Base-by-base conservation (phyloP, 1,140 invertebrate genomes). In the Parapsyche elsis region DNA sequence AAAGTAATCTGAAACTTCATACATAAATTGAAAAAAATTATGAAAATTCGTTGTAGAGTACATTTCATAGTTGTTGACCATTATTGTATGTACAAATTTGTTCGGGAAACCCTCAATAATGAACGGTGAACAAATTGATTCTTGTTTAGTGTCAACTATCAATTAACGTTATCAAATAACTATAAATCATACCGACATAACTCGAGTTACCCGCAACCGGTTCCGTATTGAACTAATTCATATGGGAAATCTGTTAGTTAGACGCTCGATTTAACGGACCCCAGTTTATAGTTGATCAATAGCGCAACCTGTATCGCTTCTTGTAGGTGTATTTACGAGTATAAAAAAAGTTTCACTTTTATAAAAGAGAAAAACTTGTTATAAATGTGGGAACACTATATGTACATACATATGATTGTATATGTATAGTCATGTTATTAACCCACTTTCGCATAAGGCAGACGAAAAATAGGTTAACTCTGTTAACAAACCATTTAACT, bases 91-190 rank as follows among this genome's bases (percentile, higher is more conserved):
- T 76, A 76, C 23, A 76, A 76, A 57, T 59, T 76, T 23, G 23
- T 76, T 59, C 30, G 19, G 74, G 19, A 61, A 23, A 5, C 19
- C 57, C 59, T 61, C 53, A 16, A 76, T 76, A 46, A 76, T 76
- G 21, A 76, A 76, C 74, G 74, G 45, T 76, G 74, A 76, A 77
- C 75, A 77, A 77, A 77, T 77, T 77, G 75, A 77, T 77, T 64
- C 75, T 77, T 77, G 75, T 77, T 77, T 26, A 77, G 75, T 77
- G 75, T 77, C 75, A 77, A 77, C 75, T 77, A 77, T 77, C 75
- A 77, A 77, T 77, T 77, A 77, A 53, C 75, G 57, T 77, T 77
- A 77, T 77, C 75, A 77, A 77, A 77, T 77, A 77, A 24, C 75
- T 45, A 77, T 77, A 77, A 61, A 77, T 77, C 75, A 77, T 77